phyloP scores from a whole-genome alignment of 2,113 vertebrate genomes.

The Marmota flaviventris region DNA sequence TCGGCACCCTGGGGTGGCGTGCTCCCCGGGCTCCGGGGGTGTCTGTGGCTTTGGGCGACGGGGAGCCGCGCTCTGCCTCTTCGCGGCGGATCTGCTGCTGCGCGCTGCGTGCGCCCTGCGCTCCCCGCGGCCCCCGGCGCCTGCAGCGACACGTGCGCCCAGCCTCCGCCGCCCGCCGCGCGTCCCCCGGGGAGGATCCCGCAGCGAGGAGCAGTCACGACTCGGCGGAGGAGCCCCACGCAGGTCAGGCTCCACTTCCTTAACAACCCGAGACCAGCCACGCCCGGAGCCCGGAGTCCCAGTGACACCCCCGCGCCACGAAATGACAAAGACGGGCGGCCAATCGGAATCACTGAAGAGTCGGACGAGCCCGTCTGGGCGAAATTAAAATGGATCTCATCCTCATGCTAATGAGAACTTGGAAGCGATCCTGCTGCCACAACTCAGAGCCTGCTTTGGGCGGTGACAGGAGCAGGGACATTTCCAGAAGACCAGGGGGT shows the following conservation, averaged over 20 bases:
- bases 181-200: conserved; percentile 89
- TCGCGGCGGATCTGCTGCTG: neutral
- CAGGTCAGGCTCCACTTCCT: conserved; percentile 77
- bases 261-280: conserved; percentile 39
- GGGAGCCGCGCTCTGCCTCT: neutral
- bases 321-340: neutral
- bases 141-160: conserved; percentile 86
- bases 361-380: neutral
- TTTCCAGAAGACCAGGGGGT: conserved; percentile 29
- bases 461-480: neutral
- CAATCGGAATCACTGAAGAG: neutral
- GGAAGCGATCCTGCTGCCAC: neutral
- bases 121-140: conserved; percentile 59
- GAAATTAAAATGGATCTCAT: conserved; percentile 61
- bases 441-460: neutral
- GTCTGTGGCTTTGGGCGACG: neutral
- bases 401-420: conserved; percentile 48
- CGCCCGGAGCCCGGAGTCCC: conserved; percentile 53
- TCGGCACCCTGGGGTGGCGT: neutral
- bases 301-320: conserved; percentile 16
- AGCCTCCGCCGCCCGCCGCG: conserved; percentile 84
- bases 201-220: conserved; percentile 86
- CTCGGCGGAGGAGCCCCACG: conserved; percentile 88
- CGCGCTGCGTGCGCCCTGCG: no score
- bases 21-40: neutral